These are phyloP conservation scores for Branchellion lobata DNA, from an alignment of 2,888 invertebrate genomes.

Conservation along the genomic window DNA sequence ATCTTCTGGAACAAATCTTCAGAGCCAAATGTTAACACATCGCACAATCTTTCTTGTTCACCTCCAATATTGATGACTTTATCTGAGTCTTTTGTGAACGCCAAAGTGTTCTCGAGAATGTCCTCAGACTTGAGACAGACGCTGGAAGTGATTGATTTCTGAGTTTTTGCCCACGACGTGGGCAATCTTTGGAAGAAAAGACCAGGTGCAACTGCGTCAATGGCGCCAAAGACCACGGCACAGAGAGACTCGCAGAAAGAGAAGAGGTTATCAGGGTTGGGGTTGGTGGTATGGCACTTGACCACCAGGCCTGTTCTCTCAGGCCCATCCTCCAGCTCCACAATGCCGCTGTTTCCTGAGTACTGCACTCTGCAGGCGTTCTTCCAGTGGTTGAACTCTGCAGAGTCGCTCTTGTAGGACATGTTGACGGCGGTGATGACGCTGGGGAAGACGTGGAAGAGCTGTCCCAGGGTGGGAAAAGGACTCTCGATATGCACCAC, in stretches of 20 bases:
- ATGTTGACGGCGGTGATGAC: slow-evolving; percentile 12
- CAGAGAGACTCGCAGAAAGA: slow-evolving; percentile 26
- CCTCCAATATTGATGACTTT: background rate
- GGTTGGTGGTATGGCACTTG: slow-evolving; percentile 3
- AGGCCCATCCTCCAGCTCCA: slow-evolving; percentile 11
- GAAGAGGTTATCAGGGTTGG: slow-evolving; percentile 20
- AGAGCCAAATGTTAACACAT: slow-evolving; percentile 37
- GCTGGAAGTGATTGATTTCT: slow-evolving; percentile 9
- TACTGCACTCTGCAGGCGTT: slow-evolving; percentile 33
- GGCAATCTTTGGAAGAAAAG: slow-evolving; percentile 35
- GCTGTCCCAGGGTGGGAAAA: slow-evolving; percentile 2
- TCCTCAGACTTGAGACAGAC: slow-evolving; percentile 6
- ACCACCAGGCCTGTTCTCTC: background rate
- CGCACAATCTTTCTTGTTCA: slow-evolving; percentile 8
- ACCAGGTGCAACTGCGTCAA: slow-evolving; percentile 29
- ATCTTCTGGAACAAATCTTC: slow-evolving; percentile 33
- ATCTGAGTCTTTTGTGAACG: background rate
- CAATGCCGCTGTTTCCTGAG: slow-evolving; percentile 12
- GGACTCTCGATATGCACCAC: slow-evolving; percentile 17
- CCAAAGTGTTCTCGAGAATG: slow-evolving; percentile 11
- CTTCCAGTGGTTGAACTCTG: slow-evolving; percentile 36
- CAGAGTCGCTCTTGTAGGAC: background rate
- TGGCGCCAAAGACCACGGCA: slow-evolving; percentile 25
- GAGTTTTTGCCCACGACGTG: slow-evolving; percentile 19
- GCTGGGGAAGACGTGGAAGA: slow-evolving; percentile 6